A percentile compares a stretch with the other conserved stretches of the same genome.
phyloP scores from a whole-genome alignment of 2,113 vertebrate genomes.

The Phalacrocorax aristotelis region DNA sequence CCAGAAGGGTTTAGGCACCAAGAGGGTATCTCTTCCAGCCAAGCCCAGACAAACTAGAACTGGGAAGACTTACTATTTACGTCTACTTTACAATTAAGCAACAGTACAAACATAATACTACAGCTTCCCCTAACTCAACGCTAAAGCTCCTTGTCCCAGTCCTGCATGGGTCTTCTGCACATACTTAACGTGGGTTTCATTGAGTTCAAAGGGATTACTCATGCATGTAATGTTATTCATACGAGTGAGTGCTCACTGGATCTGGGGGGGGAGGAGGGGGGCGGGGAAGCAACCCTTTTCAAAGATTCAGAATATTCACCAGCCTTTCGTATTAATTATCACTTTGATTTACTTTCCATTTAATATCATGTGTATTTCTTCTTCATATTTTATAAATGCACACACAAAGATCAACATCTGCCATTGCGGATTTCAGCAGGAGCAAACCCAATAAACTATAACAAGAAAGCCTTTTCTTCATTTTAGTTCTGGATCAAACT shows the following conservation, averaged over 20 bases:
- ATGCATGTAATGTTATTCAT: constrained; percentile 47
- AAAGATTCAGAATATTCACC: constrained; percentile 35
- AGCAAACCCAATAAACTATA: background rate
- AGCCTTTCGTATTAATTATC: constrained; percentile 44
- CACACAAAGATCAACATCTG: background rate
- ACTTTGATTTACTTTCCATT: constrained; percentile 31
- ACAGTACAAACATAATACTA: constrained; percentile 8
- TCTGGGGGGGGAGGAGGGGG: background rate
- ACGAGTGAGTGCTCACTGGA: constrained; percentile 46
- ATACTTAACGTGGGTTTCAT: constrained; percentile 37
- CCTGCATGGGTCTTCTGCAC: background rate
- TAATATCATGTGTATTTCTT: background rate
- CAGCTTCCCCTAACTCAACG: background rate
- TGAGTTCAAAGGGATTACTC: constrained; percentile 56
- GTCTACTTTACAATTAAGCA: constrained; percentile 30
- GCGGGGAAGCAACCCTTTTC: background rate
- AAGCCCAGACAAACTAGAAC: background rate
- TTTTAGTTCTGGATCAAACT: background rate
- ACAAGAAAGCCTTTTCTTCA: accelerated
- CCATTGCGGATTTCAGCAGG: background rate
- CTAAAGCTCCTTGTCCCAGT: background rate
- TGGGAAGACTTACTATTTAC: constrained; percentile 15
- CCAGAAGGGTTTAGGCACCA: background rate
- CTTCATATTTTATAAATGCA: background rate
- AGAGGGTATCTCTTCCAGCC: background rate